Evolutionary conservation across 2,888 invertebrate genomes (phyloP).

Genomic region (Hemaris fuciformis): DNA sequence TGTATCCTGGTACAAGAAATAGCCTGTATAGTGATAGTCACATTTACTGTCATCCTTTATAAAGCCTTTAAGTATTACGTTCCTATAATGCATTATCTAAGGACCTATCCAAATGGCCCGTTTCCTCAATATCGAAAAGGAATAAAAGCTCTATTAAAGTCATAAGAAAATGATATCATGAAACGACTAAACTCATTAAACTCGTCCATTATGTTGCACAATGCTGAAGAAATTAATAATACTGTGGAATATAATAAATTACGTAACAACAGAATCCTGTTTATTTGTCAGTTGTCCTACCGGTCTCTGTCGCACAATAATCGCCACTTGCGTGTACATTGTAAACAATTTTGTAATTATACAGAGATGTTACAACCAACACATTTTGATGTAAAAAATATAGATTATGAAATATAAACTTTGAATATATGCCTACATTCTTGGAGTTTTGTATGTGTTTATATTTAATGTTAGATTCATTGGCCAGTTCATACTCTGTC

Average conservation of each 20-base stretch:
- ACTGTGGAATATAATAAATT: conserved; percentile 50
- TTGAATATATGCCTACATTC: too few species aligned
- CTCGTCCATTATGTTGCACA: not conserved
- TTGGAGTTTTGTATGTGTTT: too few species aligned
- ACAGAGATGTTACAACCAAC: conserved; percentile 45
- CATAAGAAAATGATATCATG: not conserved
- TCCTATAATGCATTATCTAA: too few species aligned
- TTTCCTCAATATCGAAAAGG: not conserved
- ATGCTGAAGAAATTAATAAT: conserved; percentile 7
- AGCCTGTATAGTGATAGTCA: too few species aligned
- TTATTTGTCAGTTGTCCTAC: conserved; percentile 67
- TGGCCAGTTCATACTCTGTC: too few species aligned
- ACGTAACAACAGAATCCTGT: conserved; percentile 71
- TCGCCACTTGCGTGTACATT: conserved; percentile 60
- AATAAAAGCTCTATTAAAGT: not conserved
- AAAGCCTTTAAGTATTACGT: too few species aligned
- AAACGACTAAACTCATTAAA: not conserved
- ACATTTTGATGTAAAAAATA: not conserved
- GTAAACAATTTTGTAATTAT: conserved; percentile 45
- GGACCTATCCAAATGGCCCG: too few species aligned
- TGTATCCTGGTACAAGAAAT: too few species aligned
- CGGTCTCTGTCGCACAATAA: conserved; percentile 58
- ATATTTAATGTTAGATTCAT: too few species aligned
- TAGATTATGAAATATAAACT: not conserved
- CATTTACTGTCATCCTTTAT: too few species aligned